A percentile compares a stretch with the other conserved stretches of the same genome.
Conservation (phyloP, 2,888 invertebrate genomes). For the Odontomyia ornata region DNA sequence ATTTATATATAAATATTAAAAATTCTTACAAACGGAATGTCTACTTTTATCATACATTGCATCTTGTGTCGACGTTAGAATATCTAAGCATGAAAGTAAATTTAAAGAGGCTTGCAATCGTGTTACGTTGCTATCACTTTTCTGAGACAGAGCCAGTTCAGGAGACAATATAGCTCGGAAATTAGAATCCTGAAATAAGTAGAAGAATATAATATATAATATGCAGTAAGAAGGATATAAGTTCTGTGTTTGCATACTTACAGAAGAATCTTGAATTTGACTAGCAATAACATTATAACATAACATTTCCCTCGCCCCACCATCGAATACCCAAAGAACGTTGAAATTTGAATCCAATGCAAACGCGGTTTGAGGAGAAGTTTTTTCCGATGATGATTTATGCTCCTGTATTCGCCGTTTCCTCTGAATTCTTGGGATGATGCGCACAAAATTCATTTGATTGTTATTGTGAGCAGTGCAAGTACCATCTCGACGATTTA, state of each 20-base stretch:
- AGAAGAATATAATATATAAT: background rate
- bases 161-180: slow-evolving; percentile 76
- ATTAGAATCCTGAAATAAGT: slow-evolving; percentile 57
- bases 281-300: slow-evolving; percentile 87
- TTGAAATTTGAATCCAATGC: slow-evolving; percentile 89
- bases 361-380: slow-evolving; percentile 62
- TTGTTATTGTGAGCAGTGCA: slow-evolving; percentile 86
- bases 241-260: slow-evolving; percentile 53
- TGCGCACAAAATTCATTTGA: slow-evolving; percentile 83
- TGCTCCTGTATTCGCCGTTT: slow-evolving; percentile 54
- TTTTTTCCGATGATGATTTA: slow-evolving; percentile 54
- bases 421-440: slow-evolving; percentile 67
- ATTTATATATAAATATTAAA: background rate
- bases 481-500: slow-evolving; percentile 87
- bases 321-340: slow-evolving; percentile 91
- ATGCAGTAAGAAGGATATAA: no score
- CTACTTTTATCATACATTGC: slow-evolving; percentile 66
- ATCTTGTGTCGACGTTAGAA: slow-evolving; percentile 83
- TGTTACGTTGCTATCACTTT: slow-evolving; percentile 74
- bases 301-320: slow-evolving; percentile 68
- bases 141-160: slow-evolving; percentile 82
- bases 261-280: slow-evolving; percentile 66
- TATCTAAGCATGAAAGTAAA: slow-evolving; percentile 88
- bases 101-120: slow-evolving; percentile 91
- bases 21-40: background rate